Base-by-base conservation (phyloP, 1,140 invertebrate genomes). In the Platyscapa corneri region DNA sequence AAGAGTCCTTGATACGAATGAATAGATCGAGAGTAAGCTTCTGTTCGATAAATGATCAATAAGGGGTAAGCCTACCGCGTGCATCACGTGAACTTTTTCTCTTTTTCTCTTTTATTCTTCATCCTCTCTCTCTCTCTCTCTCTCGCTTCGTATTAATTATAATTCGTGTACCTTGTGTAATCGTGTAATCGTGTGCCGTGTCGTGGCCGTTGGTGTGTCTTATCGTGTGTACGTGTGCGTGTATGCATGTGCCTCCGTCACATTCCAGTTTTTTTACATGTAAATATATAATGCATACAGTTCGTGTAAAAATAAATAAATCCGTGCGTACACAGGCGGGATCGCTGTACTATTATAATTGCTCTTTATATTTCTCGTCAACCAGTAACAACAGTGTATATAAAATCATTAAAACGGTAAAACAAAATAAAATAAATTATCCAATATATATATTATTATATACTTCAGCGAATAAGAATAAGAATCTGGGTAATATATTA, bases 351-450 rank as follows among this genome's bases (percentile, higher is more conserved):
- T 83, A 83, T 89, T 87, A 86, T 88, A 89, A 89, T 88, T 88
- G 88, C 88, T 89, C 86, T 89, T 89, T 87, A 82, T 86, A 85
- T 85, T 85, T 85, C 89, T 90, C 89, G 87, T 89, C 86, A 92
- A 93, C 91, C 91, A 93, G 90, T 91, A 92, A 93, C 92, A 93
- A 93, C 91, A 92, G 85, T 91, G 90, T 92, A 91, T 91, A 91
- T 93, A 93, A 93, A 93, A 93, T 93, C 91, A 92, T 92, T 86
- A 93, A 93, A 93, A 93, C 92, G 90, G 92, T 92, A 93, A 93
- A 92, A 93, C 91, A 92, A 92, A 93, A 93, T 92, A 92, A 91
- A 93, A 92, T 91, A 91, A 91, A 91, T 91, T 91, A 77, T 89
- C 88, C 89, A 90, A 92, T 92, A 93, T 93, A 93, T 84, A 85